A percentile compares a stretch with the other conserved stretches of the same genome.
Evolutionary conservation across 2,797 vertebrate genomes (phyloP).

Genomic region (Coregonus sp.): DNA sequence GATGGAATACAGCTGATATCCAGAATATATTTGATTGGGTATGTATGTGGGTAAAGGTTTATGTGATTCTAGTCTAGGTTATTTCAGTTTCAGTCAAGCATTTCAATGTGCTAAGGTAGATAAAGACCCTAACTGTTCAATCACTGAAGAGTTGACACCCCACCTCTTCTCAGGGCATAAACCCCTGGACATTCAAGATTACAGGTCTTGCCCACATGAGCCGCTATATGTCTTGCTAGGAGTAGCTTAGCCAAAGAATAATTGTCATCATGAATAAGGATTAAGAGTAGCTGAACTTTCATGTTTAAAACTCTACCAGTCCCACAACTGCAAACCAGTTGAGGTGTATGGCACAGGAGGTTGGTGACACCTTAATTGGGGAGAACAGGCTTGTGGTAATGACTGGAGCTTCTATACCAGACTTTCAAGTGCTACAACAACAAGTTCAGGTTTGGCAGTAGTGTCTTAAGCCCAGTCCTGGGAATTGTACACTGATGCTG

Average conservation of each 20-base stretch:
- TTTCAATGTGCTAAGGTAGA: no score
- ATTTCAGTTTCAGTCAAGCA: no score
- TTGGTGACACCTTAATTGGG: no score
- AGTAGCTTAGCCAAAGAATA: neutral
- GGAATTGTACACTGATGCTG: neutral
- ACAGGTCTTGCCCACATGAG: neutral
- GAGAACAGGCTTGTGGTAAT: no score
- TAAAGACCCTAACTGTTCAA: neutral
- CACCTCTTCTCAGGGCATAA: neutral
- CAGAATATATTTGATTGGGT: neutral
- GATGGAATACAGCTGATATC: neutral
- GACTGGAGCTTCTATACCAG: neutral
- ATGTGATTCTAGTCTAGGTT: neutral
- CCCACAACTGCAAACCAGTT: no score
- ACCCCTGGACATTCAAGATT: neutral
- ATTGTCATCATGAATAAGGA: no score
- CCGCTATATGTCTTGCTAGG: neutral
- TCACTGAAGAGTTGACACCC: neutral
- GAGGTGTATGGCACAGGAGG: no score
- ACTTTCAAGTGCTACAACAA: conserved; percentile 9
- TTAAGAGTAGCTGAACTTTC: no score
- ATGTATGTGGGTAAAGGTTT: neutral
- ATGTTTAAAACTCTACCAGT: no score
- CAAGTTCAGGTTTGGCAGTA: conserved; percentile 8
- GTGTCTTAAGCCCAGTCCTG: neutral